Conservation (phyloP, 2,888 invertebrate species). For the Drepanosiphum platanoidis region DNA sequence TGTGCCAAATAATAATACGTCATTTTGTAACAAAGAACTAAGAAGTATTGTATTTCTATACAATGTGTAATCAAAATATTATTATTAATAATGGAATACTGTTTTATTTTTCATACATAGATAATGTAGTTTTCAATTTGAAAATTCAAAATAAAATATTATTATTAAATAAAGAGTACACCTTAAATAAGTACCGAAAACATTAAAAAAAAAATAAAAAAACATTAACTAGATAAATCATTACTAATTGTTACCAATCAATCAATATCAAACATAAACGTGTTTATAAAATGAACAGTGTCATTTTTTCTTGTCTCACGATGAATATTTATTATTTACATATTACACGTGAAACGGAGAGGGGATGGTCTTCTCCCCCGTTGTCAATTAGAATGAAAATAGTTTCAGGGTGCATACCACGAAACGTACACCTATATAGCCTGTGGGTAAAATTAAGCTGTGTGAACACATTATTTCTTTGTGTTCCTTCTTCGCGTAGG, state of each 20-base stretch:
- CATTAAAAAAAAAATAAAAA: not conserved
- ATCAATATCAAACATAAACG: not conserved
- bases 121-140: not conserved
- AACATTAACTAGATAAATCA: not conserved
- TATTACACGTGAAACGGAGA: not conserved
- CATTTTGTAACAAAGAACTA: not conserved
- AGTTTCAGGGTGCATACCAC: slow-evolving; percentile 8
- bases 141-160: not conserved
- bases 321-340: not conserved
- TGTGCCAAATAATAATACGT: too few species aligned
- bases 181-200: not conserved
- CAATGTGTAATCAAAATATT: not conserved
- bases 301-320: not conserved
- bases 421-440: slow-evolving; percentile 11
- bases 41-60: too few species aligned
- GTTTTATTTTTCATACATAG: not conserved
- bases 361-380: not conserved
- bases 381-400: slow-evolving; percentile 24
- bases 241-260: slow-evolving; percentile 18
- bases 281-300: not conserved
- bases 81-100: not conserved
- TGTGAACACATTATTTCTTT: slow-evolving; percentile 39
- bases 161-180: not conserved
- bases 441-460: slow-evolving; percentile 19
- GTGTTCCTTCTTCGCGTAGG: slow-evolving; percentile 31